These are phyloP conservation scores for Saccostrea glomerata DNA, from an alignment of 1,140 invertebrate species.

Conservation along the genomic window DNA sequence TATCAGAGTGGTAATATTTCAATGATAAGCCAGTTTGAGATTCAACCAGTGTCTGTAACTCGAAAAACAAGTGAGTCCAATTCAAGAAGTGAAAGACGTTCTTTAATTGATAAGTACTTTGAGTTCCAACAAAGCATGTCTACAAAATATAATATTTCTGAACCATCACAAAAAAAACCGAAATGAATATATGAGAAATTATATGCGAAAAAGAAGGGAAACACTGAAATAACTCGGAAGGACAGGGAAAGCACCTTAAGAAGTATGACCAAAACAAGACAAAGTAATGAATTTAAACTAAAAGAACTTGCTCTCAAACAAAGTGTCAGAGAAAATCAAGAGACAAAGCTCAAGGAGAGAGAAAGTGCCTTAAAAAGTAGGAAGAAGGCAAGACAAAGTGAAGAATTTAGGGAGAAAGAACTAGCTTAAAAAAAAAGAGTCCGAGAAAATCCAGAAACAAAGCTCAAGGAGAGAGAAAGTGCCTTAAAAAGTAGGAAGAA, in stretches of 20 bases:
- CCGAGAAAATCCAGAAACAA: too few relatives aligned
- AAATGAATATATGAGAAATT: conserved; percentile 37
- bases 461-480: too few relatives aligned
- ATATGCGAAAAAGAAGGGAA: conserved; percentile 37
- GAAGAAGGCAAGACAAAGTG: conserved; percentile 27
- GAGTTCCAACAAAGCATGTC: conserved; percentile 20
- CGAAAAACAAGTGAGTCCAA: not conserved
- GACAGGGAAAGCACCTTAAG: too few relatives aligned
- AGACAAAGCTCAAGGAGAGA: not conserved
- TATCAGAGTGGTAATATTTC: conserved; percentile 40
- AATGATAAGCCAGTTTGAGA: conserved; percentile 6
- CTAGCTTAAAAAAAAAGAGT: too few relatives aligned
- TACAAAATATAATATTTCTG: not conserved
- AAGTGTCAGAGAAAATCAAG: too few relatives aligned
- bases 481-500: too few relatives aligned
- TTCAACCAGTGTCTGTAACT: conserved; percentile 12
- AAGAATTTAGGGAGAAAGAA: not conserved
- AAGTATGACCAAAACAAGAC: too few relatives aligned
- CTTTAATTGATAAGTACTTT: conserved; percentile 35
- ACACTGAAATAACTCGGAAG: not conserved
- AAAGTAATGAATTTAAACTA: too few relatives aligned
- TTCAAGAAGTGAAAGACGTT: not conserved
- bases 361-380: not conserved
- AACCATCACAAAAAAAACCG: not conserved
- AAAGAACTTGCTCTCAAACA: too few relatives aligned